Evolutionary conservation across 2,888 invertebrate species (phyloP), one percentile per base, ranked within the genome.

Genomic region (Troides oblongomaculatus): DNA sequence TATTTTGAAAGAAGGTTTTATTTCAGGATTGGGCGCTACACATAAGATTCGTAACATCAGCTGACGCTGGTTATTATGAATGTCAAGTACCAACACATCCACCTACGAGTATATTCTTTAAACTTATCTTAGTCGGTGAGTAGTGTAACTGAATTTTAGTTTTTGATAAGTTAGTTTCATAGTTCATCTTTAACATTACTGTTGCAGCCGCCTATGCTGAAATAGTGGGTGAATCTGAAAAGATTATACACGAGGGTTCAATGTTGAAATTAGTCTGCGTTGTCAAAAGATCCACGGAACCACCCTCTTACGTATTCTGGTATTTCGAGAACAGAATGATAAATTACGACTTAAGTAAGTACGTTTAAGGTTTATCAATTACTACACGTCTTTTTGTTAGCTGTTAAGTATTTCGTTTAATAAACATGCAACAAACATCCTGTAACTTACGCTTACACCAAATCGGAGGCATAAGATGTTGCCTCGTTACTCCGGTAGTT

Each of bases 321-420:
- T 97, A 97, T 88, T 97, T 97, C 83, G 95, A 96, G 81, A 95
- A 95, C 79, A 93, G 96, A 76, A 96, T 97, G 96, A 97, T 97
- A 81, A 97, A 97, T 88, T 97, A 96, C 81, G 97, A 97, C 84
- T 84, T 95, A 63, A 96, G 95, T 88, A 78, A 92, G 86, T n/a
- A 77, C 25, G 72, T 68, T n/a, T 6, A 1, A n/a, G 53, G n/a
- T 53, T 53, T 53, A 53, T n/a, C 1, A 53, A 30, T 30, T 3
- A 14, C 14, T 21, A 21, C 14, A 46, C 1, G 2, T 43, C 14
- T 4, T 4, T 46, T 46, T 46, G 1, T 3, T 14, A 46, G 2
- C 14, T 4, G 4, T 17, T 46, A 46, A 46, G 12, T 46, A 17
- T 46, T 46, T 14, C 46, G 14, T 46, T 46, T 17, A 46, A 46